Base-by-base conservation (phyloP, 2,888 invertebrate species). In the Ectropis crepuscularia region DNA sequence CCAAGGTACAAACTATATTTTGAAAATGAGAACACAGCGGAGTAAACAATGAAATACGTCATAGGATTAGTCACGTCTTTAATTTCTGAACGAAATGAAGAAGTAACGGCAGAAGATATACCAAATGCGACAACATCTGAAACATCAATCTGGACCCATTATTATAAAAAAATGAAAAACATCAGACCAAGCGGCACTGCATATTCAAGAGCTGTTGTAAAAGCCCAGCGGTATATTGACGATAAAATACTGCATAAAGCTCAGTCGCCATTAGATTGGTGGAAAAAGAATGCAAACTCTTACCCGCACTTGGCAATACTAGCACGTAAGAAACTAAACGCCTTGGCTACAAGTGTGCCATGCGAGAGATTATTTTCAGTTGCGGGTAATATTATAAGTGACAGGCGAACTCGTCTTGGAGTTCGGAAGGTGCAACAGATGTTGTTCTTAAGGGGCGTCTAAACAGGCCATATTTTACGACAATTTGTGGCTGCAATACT, bases 1-100 rank as follows among this genome's bases (percentile, higher is more conserved):
- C 68, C 65, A 38, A 43, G 63, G 12, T 65, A 65, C 47, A 65
- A 68, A 50, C 53, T 68, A 12, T 68, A 65, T 53, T 68, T 65
- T 54, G 53, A 65, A 16, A 61, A 65, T 57, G 49, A 49, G 37
- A 36, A 50, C 36, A 39, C 51, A 28, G 59, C 61, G 36, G 59
- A 68, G 9, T 59, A 12, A 11, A 65, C 62, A 50, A 67, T 63
- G 49, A 57, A 50, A 45, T 57, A 51, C 28, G 60, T 54, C n/a
- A 54, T 54, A n/a, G 38, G 54, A 37, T 54, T 67, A 54, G 55
- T 51, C 41, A 51, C 51, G 11, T 9, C 49, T 37, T 49, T 49
- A 37, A 49, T 49, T 49, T 9, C 49, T 10, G 49, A 49, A 37
- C n/a, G 11, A 49, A 49, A 49, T 49, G n/a, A 49, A 37, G 49